Evolutionary conservation across 2,797 vertebrate species (phyloP).

Genomic region (Rhinophrynus dorsalis): DNA sequence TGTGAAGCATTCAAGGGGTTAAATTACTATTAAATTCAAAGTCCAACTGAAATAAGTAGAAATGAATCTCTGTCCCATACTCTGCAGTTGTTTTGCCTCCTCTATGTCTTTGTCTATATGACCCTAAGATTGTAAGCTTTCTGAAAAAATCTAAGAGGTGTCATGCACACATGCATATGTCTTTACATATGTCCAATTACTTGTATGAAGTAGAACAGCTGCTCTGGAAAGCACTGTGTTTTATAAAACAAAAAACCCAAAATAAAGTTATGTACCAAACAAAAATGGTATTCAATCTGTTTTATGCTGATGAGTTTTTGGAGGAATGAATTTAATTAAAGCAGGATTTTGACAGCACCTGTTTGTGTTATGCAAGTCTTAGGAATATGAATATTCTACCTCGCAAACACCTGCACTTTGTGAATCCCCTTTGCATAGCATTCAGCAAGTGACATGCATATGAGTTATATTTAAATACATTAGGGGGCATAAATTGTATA

Average conservation of each 20-base stretch:
- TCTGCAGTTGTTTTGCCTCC: too few relatives aligned
- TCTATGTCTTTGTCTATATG: too few relatives aligned
- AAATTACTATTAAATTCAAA: too few relatives aligned
- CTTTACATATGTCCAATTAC: not conserved
- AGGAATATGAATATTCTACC: conserved; percentile 39
- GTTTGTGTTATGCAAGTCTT: conserved; percentile 37
- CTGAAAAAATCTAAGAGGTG: too few relatives aligned
- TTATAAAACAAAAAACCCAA: conserved; percentile 1
- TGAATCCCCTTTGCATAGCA: conserved; percentile 40
- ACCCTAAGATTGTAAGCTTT: too few relatives aligned
- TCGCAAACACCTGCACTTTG: conserved; percentile 35
- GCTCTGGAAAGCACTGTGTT: not conserved
- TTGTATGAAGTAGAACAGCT: not conserved
- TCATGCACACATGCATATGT: too few relatives aligned
- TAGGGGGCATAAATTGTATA: not conserved
- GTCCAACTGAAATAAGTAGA: too few relatives aligned
- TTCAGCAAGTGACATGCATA: conserved; percentile 21
- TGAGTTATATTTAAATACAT: conserved; percentile 11
- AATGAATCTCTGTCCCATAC: too few relatives aligned
- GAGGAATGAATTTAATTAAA: conserved; percentile 43
- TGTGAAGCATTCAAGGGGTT: too few relatives aligned
- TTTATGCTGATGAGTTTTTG: conserved; percentile 22
- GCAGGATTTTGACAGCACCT: conserved; percentile 41
- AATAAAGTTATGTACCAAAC: conserved; percentile 15
- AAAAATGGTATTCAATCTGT: conserved; percentile 23